Evolutionary conservation across 2,797 vertebrate species (phyloP), one percentile per base, ranked within the genome.

Genomic region (Oophaga sylvatica): DNA sequence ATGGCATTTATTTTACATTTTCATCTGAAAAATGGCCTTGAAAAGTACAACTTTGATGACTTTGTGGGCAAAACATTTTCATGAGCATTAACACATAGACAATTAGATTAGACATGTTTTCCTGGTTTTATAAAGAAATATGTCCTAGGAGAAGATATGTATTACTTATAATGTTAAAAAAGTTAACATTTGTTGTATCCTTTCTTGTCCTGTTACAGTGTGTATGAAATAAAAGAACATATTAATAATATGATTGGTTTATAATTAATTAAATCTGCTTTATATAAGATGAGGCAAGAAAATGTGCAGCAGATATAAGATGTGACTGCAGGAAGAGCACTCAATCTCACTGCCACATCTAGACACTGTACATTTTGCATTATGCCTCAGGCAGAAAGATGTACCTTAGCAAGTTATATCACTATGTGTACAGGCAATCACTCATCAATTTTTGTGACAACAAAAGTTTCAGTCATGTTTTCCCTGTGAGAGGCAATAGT

Each of bases 341-440:
- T 80, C 29, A 80, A 73, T 84, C 56, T 81, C 45, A 19, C 78
- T 45, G 65, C 63, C 59, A 80, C 31, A 63, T 41, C 41, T 73
- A 80, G 87, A 73, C 41, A 81, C 59, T 80, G 82, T 75, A 84
- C 53, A 67, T 85, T 88, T 80, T 84, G 75, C 53, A 80, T 63
- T 88, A 65, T 80, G 87, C 87, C 87, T 88, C 41, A 76, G 82
- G 87, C 82, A 84, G 82, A 88, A 84, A 88, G n/a, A 79, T 88
- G 87, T 88, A 84, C 77, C 82, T 84, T 84, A 80, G 67, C 71
- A 84, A 75, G 70, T 79, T 41, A 80, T 73, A 84, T 84, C 56
- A 88, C 87, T 48, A 70, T 80, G 56, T 88, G 82, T 85, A 75
- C 87, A 84, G 87, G 31, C 76, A 84, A 88, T 88, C 76, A 75